These are phyloP conservation scores for Mormoops blainvillei DNA, from an alignment of 2,113 vertebrate genomes.

Conservation along the genomic window DNA sequence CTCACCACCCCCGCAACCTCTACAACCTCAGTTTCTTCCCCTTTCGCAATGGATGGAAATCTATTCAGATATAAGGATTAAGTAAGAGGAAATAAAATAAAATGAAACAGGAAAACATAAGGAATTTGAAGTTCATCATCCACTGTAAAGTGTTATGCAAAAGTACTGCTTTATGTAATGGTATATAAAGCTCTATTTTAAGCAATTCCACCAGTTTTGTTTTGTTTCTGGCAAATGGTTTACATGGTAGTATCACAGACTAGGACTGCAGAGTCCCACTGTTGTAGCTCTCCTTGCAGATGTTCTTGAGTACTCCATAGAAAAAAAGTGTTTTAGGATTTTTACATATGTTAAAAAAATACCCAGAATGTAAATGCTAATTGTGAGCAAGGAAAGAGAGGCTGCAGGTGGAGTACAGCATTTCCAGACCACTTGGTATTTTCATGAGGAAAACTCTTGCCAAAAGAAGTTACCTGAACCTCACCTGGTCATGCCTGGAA, in stretches of 20 bases:
- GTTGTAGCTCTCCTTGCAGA: background rate
- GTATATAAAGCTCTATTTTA: background rate
- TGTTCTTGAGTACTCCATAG: background rate
- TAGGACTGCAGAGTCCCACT: background rate
- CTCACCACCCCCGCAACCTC: background rate
- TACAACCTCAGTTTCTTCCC: background rate
- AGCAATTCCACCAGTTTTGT: background rate
- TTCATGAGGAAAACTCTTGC: constrained; percentile 37
- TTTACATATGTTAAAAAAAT: background rate
- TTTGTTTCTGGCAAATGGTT: background rate
- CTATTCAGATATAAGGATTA: background rate
- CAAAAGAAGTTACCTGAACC: background rate
- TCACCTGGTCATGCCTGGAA: background rate
- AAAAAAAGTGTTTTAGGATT: background rate
- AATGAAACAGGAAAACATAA: background rate
- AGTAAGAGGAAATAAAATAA: background rate
- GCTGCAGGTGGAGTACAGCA: background rate
- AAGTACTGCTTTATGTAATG: background rate
- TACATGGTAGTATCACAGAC: background rate
- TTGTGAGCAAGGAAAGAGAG: background rate
- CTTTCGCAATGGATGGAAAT: background rate
- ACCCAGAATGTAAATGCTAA: constrained; percentile 30
- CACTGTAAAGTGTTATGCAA: background rate
- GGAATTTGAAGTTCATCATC: background rate
- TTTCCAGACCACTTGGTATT: constrained; percentile 43